These are phyloP conservation scores for Orchestia grillus DNA, from an alignment of 1,140 invertebrate species.

Conservation along the genomic window DNA sequence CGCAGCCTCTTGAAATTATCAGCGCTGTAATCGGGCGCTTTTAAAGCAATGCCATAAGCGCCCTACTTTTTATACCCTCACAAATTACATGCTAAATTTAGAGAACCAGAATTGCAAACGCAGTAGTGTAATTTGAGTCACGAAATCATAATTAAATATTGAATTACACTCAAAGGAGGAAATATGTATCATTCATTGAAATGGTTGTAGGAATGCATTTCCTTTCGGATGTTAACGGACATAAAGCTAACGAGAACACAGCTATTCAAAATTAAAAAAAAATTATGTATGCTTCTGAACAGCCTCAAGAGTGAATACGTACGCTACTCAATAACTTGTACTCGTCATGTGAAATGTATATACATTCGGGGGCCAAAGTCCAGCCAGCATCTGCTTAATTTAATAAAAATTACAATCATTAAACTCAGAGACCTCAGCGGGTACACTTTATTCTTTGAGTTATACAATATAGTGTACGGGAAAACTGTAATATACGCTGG, in stretches of 20 bases:
- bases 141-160: neutral
- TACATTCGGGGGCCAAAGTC: neutral
- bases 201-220: neutral
- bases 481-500: neutral
- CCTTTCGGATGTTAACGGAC: neutral
- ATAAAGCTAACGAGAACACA: no score
- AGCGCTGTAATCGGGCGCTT: conserved; percentile 16
- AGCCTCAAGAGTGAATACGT: no score
- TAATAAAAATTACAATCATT: neutral
- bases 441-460: neutral
- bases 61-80: neutral
- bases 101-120: neutral
- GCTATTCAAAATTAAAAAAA: no score
- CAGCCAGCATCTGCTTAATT: neutral
- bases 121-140: neutral
- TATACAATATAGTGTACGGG: neutral
- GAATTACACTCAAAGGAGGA: neutral
- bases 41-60: conserved; percentile 36
- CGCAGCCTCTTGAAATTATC: conserved; percentile 38
- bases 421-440: no score
- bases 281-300: no score
- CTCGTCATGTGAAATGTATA: neutral
- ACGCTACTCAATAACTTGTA: no score
- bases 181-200: neutral
- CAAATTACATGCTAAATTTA: neutral